Percentiles rank a stretch among this genome's conserved stretches.
Conservation (phyloP, 2,113 vertebrate species). For the Pluvialis apricaria region DNA sequence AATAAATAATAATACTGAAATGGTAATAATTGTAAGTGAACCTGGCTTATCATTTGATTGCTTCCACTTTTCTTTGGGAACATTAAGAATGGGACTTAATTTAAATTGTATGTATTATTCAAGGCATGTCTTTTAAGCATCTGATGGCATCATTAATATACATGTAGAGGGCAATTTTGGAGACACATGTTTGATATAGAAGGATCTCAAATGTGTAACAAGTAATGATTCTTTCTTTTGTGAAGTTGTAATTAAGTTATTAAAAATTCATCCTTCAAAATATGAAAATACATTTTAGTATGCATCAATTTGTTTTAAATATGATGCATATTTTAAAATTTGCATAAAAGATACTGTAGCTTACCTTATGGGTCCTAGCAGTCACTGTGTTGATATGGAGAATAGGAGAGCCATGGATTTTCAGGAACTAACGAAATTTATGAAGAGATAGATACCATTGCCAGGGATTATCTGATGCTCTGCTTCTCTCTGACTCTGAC, state of each 20-base stretch:
- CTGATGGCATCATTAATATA: conserved; percentile 40
- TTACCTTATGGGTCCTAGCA: neutral
- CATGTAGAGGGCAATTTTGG: conserved; percentile 36
- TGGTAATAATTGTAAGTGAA: conserved; percentile 36
- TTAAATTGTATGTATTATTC: conserved; percentile 62
- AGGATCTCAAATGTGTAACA: neutral
- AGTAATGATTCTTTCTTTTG: conserved; percentile 51
- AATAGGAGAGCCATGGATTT: neutral
- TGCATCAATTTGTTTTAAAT: conserved; percentile 24
- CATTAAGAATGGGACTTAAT: conserved; percentile 56
- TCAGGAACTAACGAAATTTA: neutral
- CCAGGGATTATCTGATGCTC: neutral
- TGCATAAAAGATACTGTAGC: neutral
- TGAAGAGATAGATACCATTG: neutral
- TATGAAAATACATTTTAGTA: neutral
- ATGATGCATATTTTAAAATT: neutral
- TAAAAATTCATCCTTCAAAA: conserved; percentile 59
- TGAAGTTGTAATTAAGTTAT: conserved; percentile 46
- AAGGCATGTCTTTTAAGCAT: conserved; percentile 41
- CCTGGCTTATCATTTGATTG: conserved; percentile 24
- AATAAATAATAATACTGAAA: conserved; percentile 43
- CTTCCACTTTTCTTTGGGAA: conserved; percentile 30
- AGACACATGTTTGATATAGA: conserved; percentile 8
- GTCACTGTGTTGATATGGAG: neutral
- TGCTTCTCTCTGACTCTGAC: neutral